phyloP scores from a whole-genome alignment of 2,888 invertebrate species.

The Lochmaea crataegi region DNA sequence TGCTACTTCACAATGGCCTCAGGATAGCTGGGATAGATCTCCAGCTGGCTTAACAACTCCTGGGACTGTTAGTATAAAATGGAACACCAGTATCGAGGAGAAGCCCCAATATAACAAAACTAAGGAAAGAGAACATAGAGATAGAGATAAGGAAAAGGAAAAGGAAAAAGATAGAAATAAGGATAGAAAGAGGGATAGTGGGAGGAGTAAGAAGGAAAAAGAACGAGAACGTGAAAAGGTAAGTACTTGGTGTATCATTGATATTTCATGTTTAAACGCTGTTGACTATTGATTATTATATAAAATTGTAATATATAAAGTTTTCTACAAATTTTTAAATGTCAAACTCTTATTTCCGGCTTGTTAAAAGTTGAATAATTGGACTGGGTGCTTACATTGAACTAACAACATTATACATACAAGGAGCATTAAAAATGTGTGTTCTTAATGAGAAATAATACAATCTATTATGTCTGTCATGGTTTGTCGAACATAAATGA shows the following conservation, averaged over 20 bases:
- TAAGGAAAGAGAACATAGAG: slow-evolving; percentile 42
- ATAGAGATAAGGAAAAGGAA: slow-evolving; percentile 41
- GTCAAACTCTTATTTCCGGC: too few relatives aligned
- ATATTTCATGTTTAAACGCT: too few relatives aligned
- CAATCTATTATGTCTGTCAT: too few relatives aligned
- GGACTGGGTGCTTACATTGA: too few relatives aligned
- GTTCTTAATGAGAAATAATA: too few relatives aligned
- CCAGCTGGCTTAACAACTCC: slow-evolving; percentile 43
- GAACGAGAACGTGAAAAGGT: slow-evolving; percentile 53
- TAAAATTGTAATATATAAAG: too few relatives aligned
- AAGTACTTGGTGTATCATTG: not conserved
- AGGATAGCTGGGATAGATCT: slow-evolving; percentile 48
- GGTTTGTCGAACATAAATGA: too few relatives aligned
- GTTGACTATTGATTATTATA: too few relatives aligned
- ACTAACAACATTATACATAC: too few relatives aligned
- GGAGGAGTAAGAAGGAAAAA: slow-evolving; percentile 50
- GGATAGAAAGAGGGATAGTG: slow-evolving; percentile 64
- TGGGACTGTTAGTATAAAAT: slow-evolving; percentile 43
- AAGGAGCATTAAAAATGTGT: too few relatives aligned
- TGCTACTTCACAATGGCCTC: slow-evolving; percentile 48
- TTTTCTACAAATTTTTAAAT: too few relatives aligned
- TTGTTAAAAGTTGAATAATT: too few relatives aligned
- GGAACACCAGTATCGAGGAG: slow-evolving; percentile 36
- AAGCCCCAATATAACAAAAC: slow-evolving; percentile 35
- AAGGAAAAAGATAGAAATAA: slow-evolving; percentile 52